These are phyloP conservation scores for Oedothorax gibbosus DNA, from an alignment of 1,140 invertebrate genomes.

Conservation along the genomic window DNA sequence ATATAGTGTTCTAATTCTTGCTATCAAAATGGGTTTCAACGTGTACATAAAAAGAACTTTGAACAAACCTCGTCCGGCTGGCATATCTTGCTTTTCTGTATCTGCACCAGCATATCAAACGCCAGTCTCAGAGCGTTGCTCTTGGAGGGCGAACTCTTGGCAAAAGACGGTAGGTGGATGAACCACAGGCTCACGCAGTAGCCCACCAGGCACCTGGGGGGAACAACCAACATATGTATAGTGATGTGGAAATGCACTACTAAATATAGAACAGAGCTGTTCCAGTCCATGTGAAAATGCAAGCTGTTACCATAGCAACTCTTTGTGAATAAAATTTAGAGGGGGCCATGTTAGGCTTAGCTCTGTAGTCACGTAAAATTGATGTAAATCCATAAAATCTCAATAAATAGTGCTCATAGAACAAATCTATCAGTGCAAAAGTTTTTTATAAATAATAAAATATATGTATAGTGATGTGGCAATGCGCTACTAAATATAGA, in stretches of 20 bases:
- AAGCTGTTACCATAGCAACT: too few relatives aligned
- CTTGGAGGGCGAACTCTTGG: conserved; percentile 71
- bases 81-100: conserved; percentile 82
- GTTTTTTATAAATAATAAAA: background rate
- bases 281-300: too few relatives aligned
- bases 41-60: too few relatives aligned
- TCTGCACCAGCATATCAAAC: conserved; percentile 86
- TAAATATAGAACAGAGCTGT: too few relatives aligned
- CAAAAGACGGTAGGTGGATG: conserved; percentile 87
- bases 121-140: conserved; percentile 84
- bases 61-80: conserved; percentile 93
- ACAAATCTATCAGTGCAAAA: too few relatives aligned
- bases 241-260: background rate
- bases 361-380: too few relatives aligned
- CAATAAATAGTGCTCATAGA: too few relatives aligned
- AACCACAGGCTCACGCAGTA: conserved; percentile 92
- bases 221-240: conserved; percentile 15
- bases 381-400: too few relatives aligned
- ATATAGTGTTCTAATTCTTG: too few relatives aligned
- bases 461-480: background rate
- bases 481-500: background rate
- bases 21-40: too few relatives aligned
- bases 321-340: too few relatives aligned
- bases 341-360: too few relatives aligned
- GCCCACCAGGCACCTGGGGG: conserved; percentile 69